These are phyloP conservation scores for Ditylenchus weischeri DNA, from an alignment of 2,888 invertebrate species.

Conservation along the genomic window DNA sequence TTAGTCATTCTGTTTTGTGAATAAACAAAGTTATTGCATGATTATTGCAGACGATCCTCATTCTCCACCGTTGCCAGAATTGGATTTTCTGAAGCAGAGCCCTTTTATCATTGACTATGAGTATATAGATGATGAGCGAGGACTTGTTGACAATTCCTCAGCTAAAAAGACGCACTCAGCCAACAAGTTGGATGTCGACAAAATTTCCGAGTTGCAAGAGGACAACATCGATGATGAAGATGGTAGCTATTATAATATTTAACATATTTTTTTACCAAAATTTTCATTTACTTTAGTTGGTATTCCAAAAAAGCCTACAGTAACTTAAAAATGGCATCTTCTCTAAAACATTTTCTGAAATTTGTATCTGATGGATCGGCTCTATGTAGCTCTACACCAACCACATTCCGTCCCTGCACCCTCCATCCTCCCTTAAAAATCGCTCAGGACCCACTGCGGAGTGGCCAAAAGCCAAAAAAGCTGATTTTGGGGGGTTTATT, in stretches of 20 bases:
- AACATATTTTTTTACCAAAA: no score
- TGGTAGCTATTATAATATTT: slow-evolving; percentile 2
- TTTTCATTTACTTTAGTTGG: no score
- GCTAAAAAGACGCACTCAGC: background rate
- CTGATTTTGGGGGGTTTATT: no score
- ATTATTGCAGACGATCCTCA: slow-evolving; percentile 39
- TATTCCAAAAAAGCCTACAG: no score
- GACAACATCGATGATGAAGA: slow-evolving; percentile 23
- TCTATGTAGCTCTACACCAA: no score
- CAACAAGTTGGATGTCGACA: slow-evolving; percentile 15
- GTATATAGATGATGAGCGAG: slow-evolving; percentile 17
- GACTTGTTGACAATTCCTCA: background rate
- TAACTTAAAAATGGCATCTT: no score
- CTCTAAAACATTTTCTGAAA: no score
- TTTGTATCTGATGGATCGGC: no score
- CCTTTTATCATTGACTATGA: slow-evolving; percentile 46
- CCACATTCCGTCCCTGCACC: no score
- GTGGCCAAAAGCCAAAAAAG: no score
- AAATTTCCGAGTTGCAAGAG: background rate
- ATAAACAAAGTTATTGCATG: background rate
- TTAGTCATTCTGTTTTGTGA: background rate
- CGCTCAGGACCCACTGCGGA: no score
- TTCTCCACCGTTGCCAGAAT: slow-evolving; percentile 41
- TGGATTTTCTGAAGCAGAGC: slow-evolving; percentile 46
- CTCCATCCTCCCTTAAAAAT: no score